Evolutionary conservation across 2,113 vertebrate genomes (phyloP).

Genomic region (Meriones unguiculatus): DNA sequence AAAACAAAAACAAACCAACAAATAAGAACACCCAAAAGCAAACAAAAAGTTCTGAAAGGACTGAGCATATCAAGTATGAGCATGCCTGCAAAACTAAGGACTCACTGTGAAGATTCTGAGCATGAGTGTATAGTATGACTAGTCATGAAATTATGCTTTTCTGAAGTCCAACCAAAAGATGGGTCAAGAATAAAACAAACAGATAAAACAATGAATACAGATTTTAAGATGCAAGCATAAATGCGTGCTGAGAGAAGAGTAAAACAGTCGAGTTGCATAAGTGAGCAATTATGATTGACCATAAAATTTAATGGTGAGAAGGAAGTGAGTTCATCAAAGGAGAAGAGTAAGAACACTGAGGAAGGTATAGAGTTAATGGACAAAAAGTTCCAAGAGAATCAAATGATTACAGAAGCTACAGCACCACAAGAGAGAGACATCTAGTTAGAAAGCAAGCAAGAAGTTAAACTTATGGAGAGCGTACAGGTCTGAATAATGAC

Average conservation of each 20-base stretch:
- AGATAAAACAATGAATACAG: not conserved
- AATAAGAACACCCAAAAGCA: not conserved
- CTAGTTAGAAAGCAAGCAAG: not conserved
- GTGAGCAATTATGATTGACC: not conserved
- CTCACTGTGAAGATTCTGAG: not conserved
- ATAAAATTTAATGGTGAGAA: conserved; percentile 8
- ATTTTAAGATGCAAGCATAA: not conserved
- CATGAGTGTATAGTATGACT: not conserved
- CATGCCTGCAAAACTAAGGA: not conserved
- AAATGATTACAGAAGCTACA: not conserved
- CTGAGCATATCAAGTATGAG: not conserved
- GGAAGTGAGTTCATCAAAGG: not conserved
- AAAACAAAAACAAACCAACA: not conserved
- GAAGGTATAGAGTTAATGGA: not conserved
- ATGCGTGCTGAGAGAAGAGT: not conserved
- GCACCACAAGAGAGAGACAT: not conserved
- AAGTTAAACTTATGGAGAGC: conserved; percentile 19
- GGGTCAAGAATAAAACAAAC: not conserved
- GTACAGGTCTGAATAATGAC: not conserved
- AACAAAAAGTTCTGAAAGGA: conserved; percentile 1
- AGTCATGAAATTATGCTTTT: not conserved
- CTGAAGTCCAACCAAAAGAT: not conserved
- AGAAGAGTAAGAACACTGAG: not conserved
- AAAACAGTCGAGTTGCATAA: not conserved
- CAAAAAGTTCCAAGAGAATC: not conserved